Evolutionary conservation across 2,113 vertebrate species (phyloP), one percentile per base, ranked within the genome.

Genomic region (Grammomys dolichurus): DNA sequence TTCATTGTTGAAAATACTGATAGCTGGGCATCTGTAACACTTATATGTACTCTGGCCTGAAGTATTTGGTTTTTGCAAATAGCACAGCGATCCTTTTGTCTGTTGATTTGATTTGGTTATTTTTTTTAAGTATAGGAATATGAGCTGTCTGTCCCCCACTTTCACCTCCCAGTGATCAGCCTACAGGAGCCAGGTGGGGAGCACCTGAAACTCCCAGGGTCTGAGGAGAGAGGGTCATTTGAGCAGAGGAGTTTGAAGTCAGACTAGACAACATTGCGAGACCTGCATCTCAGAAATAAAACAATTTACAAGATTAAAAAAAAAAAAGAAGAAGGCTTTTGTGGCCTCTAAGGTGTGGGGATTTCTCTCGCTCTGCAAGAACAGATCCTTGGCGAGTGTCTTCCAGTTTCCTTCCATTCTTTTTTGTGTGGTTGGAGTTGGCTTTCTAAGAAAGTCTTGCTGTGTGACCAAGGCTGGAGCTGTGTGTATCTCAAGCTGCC

Each of bases 51-150:
- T 33, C 78, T 63, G 28, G n/a, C 48, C 54, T 78, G 33, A 86
- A 60, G 56, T 36, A 48, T 75, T 73, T 54, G 81, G 24, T 43
- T 85, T 75, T 86, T 75, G 72, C 43, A 85, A 20, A 54, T 65
- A 90, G 86, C 16, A 20, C 8, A 78, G 70, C 48, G 40, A 12
- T 7, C 69, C 73, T 54, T 58, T 88, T 54, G 77, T 28, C 20
- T 87, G 3, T 67, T 67, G 43, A 67, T 85, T 78, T 87, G n/a
- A 85, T 94, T 84, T 84, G 33, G 75, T 93, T 94, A 28, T 77
- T 73, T 94, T 40, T 40, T 40, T 48, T 51, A 94, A 91, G 36
- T 31, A 20, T 54, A 22, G 51, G 75, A 48, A 80, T 89, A 72
- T 33, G 36, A 69, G n/a, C 73, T 70, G 2, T 75, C 43, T 51